Base-by-base conservation (phyloP, 2,113 vertebrate species). In the Sciurus niger region DNA sequence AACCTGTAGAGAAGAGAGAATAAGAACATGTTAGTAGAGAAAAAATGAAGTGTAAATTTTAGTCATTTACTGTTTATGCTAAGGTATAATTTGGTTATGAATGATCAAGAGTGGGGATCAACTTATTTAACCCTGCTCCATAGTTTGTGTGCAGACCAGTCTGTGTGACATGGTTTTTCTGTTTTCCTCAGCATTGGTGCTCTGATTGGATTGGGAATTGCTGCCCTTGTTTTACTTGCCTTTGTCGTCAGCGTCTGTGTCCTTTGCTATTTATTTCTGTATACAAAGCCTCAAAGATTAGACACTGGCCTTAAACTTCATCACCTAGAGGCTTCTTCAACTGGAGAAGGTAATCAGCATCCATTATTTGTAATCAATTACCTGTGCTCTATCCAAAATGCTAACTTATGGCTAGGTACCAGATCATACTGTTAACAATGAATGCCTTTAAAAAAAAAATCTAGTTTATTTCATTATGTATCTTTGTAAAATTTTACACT, bases 261-360 rank as follows among this genome's bases (percentile, higher is more conserved):
- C 80, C 97, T 99, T 72, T 99, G 98, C 95, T 98, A 98, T 89
- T 97, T 99, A 84, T 98, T 98, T 97, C 97, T 98, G 51, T 98
- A 97, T 87, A 97, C 98, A 92, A 99, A 98, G 80, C 98, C 98
- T 89, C 98, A 97, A 90, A 97, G 92, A 93, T 96, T 98, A 97
- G 98, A 98, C 93, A 96, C 90, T 76, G 98, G 98, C 74, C 98
- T 98, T 84, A 98, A 98, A 87, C 96, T 98, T 73, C 98, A 98
- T 53, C 96, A 96, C 68, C 91, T 98, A 9, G 98, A 98, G 60
- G 87, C 94, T 65, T 86, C 97, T 85, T 96, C 96, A 22, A 43
- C 80, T 72, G 70, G 14, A 93, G 96, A 97, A 98, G 97, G 98
- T 98, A 98, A 97, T 97, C 80, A 11, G 22, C 72, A 76, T 37